Evolutionary conservation across 2,113 vertebrate species (phyloP).

Genomic region (Grus americana): DNA sequence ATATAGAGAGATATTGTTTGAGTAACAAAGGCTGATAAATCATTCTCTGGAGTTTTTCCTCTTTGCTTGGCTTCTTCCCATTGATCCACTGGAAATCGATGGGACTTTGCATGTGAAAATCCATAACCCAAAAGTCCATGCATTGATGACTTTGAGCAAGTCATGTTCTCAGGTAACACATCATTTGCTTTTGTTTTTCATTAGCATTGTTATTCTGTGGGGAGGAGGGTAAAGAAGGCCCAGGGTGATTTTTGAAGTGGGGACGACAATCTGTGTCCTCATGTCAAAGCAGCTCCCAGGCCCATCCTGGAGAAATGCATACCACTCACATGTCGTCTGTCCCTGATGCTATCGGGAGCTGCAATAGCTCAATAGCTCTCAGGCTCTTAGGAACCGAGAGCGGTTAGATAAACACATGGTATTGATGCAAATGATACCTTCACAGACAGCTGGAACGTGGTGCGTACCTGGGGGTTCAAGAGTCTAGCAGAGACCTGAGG

Average conservation of each 20-base stretch:
- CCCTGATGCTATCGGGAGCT: not conserved
- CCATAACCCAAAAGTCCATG: conserved; percentile 34
- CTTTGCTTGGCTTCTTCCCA: conserved; percentile 22
- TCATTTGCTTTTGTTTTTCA: not conserved
- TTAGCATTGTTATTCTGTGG: not conserved
- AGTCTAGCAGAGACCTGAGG: not conserved
- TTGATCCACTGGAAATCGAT: conserved; percentile 31
- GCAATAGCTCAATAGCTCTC: not conserved
- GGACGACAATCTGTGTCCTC: not conserved
- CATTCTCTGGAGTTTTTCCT: conserved; percentile 28
- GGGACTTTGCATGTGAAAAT: conserved; percentile 17
- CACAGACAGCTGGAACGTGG: not conserved
- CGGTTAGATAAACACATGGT: not conserved
- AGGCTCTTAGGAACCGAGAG: not conserved
- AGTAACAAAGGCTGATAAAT: conserved; percentile 43
- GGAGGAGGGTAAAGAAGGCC: not conserved
- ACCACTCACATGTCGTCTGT: fast-evolving
- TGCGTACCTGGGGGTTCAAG: not conserved
- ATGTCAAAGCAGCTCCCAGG: not conserved
- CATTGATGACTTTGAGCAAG: not conserved
- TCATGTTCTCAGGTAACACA: not conserved
- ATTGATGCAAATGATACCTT: not conserved
- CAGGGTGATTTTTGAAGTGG: not conserved
- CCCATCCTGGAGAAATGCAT: not conserved
- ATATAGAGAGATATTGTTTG: not conserved